Conservation (phyloP, 2,888 invertebrate species). For the Strigamia maritima region DNA sequence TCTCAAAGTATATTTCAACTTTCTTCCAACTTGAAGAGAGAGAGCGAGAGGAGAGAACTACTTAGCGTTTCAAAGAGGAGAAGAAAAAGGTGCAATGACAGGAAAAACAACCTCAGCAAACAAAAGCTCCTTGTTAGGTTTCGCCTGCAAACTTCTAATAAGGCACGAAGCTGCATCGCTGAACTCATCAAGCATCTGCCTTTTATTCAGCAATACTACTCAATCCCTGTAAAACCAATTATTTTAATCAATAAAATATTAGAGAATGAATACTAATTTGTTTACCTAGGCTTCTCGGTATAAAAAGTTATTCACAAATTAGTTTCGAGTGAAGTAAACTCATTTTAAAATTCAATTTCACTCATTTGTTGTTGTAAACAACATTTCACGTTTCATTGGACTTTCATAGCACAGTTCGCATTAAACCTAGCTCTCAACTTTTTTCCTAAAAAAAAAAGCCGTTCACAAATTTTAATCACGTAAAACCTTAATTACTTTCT, state of each 20-base stretch:
- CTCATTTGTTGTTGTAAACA: neutral
- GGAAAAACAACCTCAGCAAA: neutral
- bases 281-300: neutral
- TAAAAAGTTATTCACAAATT: neutral
- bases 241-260: neutral
- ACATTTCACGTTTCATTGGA: neutral
- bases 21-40: neutral
- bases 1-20: neutral
- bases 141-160: neutral
- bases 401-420: neutral
- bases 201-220: neutral
- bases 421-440: neutral
- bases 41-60: no score
- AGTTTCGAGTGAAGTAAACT: neutral
- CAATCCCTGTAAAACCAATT: neutral
- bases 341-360: neutral
- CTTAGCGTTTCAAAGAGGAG: neutral
- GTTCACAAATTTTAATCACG: slow-evolving; percentile 7
- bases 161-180: neutral
- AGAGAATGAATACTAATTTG: neutral
- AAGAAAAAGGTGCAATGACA: neutral
- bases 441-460: neutral
- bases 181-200: neutral
- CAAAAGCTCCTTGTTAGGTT: neutral
- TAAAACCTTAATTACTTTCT: neutral